Percentiles rank a stretch among this genome's conserved stretches.
phyloP scores from a whole-genome alignment of 2,888 invertebrate species.

The Anthrax anthrax region DNA sequence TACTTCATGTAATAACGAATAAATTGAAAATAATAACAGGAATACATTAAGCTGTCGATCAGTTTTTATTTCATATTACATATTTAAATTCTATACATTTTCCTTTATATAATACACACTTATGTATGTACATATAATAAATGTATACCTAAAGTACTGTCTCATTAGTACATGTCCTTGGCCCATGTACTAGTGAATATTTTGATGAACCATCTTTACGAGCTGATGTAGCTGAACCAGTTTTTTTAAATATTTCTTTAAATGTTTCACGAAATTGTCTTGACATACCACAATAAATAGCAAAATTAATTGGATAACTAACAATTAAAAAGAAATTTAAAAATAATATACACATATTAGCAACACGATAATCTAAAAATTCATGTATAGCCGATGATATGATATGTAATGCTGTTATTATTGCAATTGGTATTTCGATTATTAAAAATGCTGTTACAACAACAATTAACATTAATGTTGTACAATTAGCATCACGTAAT shows the following conservation, averaged over 20 bases:
- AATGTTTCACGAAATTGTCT: conserved; percentile 88
- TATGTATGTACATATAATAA: not conserved
- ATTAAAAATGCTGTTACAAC: conserved; percentile 72
- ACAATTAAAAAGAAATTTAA: conserved; percentile 85
- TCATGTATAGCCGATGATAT: conserved; percentile 58
- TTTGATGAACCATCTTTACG: conserved; percentile 56
- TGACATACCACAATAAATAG: conserved; percentile 93
- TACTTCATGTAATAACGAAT: too few relatives aligned
- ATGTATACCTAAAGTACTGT: conserved; percentile 41
- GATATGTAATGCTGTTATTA: conserved; percentile 71
- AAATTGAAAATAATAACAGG: too few relatives aligned
- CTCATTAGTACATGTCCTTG: conserved; percentile 70
- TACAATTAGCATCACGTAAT: conserved; percentile 60
- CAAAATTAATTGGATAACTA: conserved; percentile 87
- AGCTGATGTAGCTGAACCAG: conserved; percentile 31
- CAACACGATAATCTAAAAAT: conserved; percentile 61
- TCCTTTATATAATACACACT: too few relatives aligned
- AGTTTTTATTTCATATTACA: too few relatives aligned
- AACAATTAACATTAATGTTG: conserved; percentile 75
- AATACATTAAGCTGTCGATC: too few relatives aligned
- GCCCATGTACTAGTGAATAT: conserved; percentile 70
- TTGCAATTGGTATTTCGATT: conserved; percentile 71
- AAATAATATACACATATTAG: conserved; percentile 61
- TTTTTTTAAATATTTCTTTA: conserved; percentile 58
- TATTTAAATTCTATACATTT: too few relatives aligned